Conservation (phyloP, 2,113 vertebrate genomes). For the Opisthocomus hoazin region DNA sequence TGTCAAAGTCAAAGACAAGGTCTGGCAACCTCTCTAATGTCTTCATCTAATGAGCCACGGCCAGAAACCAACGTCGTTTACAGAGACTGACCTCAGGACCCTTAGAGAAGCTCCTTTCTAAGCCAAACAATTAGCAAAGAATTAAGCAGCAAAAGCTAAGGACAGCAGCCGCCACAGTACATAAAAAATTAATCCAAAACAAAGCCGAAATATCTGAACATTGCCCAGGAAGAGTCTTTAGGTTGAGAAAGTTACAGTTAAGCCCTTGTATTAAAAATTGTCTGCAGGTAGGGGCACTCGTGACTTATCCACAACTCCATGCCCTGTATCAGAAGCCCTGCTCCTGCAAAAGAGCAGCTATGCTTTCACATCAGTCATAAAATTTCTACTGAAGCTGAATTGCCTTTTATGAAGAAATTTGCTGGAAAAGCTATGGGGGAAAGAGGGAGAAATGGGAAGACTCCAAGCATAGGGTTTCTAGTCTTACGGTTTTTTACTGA, state of each 20-base stretch:
- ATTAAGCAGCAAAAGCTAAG: not conserved
- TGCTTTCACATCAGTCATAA: not conserved
- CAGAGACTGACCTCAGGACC: not conserved
- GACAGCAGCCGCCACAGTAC: not conserved
- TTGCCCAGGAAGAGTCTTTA: not conserved
- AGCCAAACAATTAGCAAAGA: not conserved
- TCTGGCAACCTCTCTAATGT: not conserved
- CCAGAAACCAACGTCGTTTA: fast-evolving
- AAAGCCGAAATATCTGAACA: not conserved
- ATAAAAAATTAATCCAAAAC: not conserved
- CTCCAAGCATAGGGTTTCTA: not conserved
- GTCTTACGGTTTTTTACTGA: not conserved
- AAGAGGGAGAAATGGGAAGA: not conserved
- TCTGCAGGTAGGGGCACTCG: not conserved
- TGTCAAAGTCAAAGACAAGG: constrained; percentile 15
- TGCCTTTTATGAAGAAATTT: not conserved
- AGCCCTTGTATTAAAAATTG: not conserved
- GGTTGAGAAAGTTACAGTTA: not conserved
- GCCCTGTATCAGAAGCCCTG: not conserved
- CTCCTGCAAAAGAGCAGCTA: not conserved
- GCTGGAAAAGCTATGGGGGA: not conserved
- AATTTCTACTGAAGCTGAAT: not conserved
- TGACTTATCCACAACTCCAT: fast-evolving
- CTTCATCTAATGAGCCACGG: not conserved
- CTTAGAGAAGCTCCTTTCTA: not conserved